Evolutionary conservation across 2,797 vertebrate species (phyloP), one percentile per base, ranked within the genome.

Genomic region (Periparus ater): DNA sequence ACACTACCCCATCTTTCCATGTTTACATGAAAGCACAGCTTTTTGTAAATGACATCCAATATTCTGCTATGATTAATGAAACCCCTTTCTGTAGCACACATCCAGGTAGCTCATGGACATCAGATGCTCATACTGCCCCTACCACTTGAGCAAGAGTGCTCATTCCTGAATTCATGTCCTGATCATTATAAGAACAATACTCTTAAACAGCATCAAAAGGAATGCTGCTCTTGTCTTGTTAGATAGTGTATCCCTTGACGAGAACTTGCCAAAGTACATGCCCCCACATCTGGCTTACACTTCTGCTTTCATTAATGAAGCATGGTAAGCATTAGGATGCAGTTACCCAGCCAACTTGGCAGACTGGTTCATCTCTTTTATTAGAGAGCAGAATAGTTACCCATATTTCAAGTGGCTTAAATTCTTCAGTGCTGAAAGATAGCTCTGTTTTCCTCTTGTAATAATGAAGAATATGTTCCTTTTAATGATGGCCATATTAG

Each of bases 391-490:
- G 73, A 91, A 89, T 60, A 95, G 65, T 93, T 86, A 85, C 88
- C 79, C 66, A 83, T 73, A 48, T 72, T 93, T 92, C 81, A 91
- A 94, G 78, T 83, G 55, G 16, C 50, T 91, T 75, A 68, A 92
- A 75, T 82, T 96, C 62, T 89, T 68, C 50, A 81, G 42, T 57
- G 34, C 23, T 87, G 85, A 50, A 80, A 76, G 62, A 87, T 11
- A 87, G 14, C 18, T 79, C 34, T 89, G n/a, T 85, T 85, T 91
- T 60, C 18, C 32, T 77, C 21, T 77, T 62, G 38, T 54, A 88
- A 85, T 92, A 94, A 92, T 38, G 75, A 95, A 92, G 26, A 61
- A 67, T 22, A 75, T 65, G 18, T 71, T 90, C 68, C 76, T 86
- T 85, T 77, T 83, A 89, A 86, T 60, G 57, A 82, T 23, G 9